Percentiles rank a stretch among this genome's conserved stretches.
These are phyloP conservation scores for Lissonota sp. DNA, from an alignment of 2,888 invertebrate species.

Conservation along the genomic window DNA sequence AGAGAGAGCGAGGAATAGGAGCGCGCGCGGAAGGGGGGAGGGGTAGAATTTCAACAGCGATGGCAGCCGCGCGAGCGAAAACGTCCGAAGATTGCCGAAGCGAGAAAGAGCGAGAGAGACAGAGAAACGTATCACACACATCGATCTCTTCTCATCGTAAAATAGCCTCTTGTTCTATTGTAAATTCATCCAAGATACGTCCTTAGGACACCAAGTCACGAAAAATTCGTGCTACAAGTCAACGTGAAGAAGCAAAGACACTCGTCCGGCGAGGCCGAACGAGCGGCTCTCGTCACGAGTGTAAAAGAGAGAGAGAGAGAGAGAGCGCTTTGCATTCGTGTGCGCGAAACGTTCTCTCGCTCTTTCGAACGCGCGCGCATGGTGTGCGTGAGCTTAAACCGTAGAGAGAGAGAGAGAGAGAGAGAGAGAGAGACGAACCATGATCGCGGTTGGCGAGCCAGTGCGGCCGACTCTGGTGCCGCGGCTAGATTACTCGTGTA, in stretches of 20 bases:
- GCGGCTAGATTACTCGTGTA: slow-evolving; percentile 84
- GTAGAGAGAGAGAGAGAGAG: slow-evolving; percentile 62
- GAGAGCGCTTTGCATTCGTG: slow-evolving; percentile 18
- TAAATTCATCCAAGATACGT: no score
- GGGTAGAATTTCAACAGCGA: slow-evolving; percentile 54
- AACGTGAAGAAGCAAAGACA: slow-evolving; percentile 16
- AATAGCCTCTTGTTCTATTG: no score
- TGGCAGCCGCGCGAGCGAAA: slow-evolving; percentile 63
- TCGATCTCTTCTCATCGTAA: no score
- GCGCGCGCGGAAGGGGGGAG: slow-evolving; percentile 6
- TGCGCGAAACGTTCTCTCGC: slow-evolving; percentile 36
- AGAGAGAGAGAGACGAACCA: slow-evolving; percentile 44
- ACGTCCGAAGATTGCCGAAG: slow-evolving; percentile 58
- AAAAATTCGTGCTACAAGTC: not conserved
- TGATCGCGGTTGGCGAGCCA: slow-evolving; percentile 73
- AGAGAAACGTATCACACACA: not conserved
- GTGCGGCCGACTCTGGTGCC: slow-evolving; percentile 81
- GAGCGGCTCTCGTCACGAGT: slow-evolving; percentile 55
- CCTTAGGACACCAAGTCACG: no score
- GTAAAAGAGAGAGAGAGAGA: slow-evolving; percentile 29
- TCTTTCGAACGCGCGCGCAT: slow-evolving; percentile 39
- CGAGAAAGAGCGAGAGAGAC: slow-evolving; percentile 21
- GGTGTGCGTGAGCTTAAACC: slow-evolving; percentile 52
- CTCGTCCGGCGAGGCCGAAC: slow-evolving; percentile 59
- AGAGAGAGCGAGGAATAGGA: not conserved